Evolutionary conservation across 1,140 invertebrate species (phyloP).

Genomic region (Drosophila navojoa): DNA sequence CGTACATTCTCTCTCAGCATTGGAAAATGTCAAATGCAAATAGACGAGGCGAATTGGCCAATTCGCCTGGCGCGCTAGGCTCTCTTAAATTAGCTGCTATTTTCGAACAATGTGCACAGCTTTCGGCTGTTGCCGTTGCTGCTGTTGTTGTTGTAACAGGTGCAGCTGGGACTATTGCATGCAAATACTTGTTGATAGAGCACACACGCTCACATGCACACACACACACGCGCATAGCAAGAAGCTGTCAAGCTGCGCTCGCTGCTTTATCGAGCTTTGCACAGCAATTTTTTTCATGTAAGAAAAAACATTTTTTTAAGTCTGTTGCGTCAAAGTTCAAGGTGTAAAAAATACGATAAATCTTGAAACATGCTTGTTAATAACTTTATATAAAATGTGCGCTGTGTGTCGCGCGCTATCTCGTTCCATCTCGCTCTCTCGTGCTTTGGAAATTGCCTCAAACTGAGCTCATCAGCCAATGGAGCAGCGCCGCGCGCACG

Average conservation of each 20-base stretch:
- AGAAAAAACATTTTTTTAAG: not conserved
- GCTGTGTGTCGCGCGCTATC: not conserved
- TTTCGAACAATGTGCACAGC: slow-evolving; percentile 21
- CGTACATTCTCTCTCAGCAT: slow-evolving; percentile 29
- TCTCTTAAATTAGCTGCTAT: slow-evolving; percentile 19
- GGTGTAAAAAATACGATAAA: slow-evolving; percentile 63
- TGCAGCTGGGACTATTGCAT: slow-evolving; percentile 18
- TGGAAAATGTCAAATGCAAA: slow-evolving; percentile 45
- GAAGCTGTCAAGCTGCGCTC: not conserved
- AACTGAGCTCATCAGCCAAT: slow-evolving; percentile 62
- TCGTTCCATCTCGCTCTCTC: slow-evolving; percentile 20
- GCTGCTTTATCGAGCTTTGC: slow-evolving; percentile 30
- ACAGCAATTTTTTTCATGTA: slow-evolving; percentile 6
- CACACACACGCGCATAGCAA: not conserved
- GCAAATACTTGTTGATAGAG: slow-evolving; percentile 32
- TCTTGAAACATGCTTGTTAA: slow-evolving; percentile 45
- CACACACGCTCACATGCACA: not conserved
- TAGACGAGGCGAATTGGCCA: slow-evolving; percentile 39
- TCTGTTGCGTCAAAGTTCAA: slow-evolving; percentile 71
- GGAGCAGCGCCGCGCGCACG: slow-evolving; percentile 37
- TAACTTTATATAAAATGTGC: slow-evolving; percentile 1
- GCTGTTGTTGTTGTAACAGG: slow-evolving; percentile 27
- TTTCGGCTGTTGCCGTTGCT: slow-evolving; percentile 11
- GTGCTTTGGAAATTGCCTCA: slow-evolving; percentile 43
- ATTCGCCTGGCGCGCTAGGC: slow-evolving; percentile 11